These are phyloP conservation scores for Varanus salvator DNA, from an alignment of 2,113 vertebrate species.

Conservation along the genomic window DNA sequence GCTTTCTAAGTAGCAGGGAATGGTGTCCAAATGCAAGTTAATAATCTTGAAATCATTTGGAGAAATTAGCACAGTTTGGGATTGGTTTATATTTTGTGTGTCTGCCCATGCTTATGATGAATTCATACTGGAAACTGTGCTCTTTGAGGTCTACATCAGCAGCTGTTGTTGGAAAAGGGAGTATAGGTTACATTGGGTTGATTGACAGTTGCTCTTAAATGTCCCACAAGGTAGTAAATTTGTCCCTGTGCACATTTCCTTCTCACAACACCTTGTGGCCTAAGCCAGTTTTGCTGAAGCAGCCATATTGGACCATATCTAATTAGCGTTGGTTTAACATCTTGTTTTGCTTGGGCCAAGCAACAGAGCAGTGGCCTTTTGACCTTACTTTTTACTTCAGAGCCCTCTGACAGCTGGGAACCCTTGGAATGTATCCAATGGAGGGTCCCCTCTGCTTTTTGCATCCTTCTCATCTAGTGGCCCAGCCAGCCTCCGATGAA, in stretches of 20 bases:
- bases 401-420: constrained; percentile 52
- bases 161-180: neutral
- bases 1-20: neutral
- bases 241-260: neutral
- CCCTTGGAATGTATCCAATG: constrained; percentile 62
- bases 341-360: constrained; percentile 76
- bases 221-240: neutral
- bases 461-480: constrained; percentile 30
- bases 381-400: constrained; percentile 57
- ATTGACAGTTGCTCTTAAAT: neutral
- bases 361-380: constrained; percentile 73
- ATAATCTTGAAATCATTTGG: neutral
- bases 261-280: constrained; percentile 25
- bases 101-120: neutral
- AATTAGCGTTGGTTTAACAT: constrained; percentile 77
- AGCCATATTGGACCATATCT: constrained; percentile 68
- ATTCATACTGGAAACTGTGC: neutral
- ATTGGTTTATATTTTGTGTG: too few relatives aligned
- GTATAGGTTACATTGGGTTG: too few relatives aligned
- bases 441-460: constrained; percentile 56
- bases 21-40: neutral
- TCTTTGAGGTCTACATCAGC: neutral
- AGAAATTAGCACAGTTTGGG: neutral
- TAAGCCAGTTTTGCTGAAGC: constrained; percentile 33
- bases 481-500: constrained; percentile 14